A percentile compares a stretch with the other conserved stretches of the same genome.
phyloP scores from a whole-genome alignment of 1,140 invertebrate genomes.

The Temnothorax nylanderi region DNA sequence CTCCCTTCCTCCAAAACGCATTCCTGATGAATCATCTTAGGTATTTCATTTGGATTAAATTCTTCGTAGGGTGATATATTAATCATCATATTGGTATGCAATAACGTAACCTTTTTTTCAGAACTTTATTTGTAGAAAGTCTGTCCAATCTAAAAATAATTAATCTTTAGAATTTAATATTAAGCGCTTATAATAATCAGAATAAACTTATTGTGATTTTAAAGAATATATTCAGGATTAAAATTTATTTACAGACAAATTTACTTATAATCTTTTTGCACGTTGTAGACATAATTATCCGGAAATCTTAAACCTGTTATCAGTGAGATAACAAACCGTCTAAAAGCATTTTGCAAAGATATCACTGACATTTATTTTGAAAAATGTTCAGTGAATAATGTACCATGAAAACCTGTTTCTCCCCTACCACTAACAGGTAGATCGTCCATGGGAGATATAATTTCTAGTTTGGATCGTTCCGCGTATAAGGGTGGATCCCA shows the following conservation, averaged over 20 bases:
- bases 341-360: not conserved
- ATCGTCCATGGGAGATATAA: slow-evolving; percentile 42
- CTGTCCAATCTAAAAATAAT: not conserved
- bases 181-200: not conserved
- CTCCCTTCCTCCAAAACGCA: slow-evolving; percentile 63
- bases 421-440: slow-evolving; percentile 73
- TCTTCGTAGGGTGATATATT: slow-evolving; percentile 50
- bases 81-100: slow-evolving; percentile 45
- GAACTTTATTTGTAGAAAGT: not conserved
- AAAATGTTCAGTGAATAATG: not conserved
- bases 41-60: slow-evolving; percentile 60
- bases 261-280: not conserved
- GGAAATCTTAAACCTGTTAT: not conserved
- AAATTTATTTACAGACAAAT: not conserved
- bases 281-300: not conserved
- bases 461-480: slow-evolving; percentile 21
- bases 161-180: not conserved
- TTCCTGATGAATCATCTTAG: slow-evolving; percentile 76
- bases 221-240: not conserved
- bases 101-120: slow-evolving; percentile 8
- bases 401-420: slow-evolving; percentile 63
- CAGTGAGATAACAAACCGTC: not conserved
- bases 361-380: not conserved
- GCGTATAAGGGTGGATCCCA: not conserved
- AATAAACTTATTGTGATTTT: not conserved